Conservation (phyloP, 2,888 invertebrate genomes). For the Coleophora deauratella region DNA sequence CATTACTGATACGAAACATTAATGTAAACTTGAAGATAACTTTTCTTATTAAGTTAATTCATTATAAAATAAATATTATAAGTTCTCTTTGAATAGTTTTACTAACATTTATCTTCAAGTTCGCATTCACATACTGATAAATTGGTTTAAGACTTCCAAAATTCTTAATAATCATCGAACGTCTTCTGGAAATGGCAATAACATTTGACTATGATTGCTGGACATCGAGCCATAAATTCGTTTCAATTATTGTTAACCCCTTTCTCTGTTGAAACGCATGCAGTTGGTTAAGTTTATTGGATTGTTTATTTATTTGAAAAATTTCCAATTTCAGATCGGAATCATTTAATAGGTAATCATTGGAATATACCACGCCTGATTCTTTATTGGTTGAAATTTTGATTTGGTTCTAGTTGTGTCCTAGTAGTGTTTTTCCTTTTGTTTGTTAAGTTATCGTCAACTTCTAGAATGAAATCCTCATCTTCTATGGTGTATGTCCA, state of each 20-base stretch:
- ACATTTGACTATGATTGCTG: conserved; percentile 14
- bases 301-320: conserved; percentile 50
- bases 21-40: conserved; percentile 35
- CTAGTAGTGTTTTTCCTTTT: conserved; percentile 46
- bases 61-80: not conserved
- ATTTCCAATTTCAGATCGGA: conserved; percentile 75
- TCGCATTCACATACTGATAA: conserved; percentile 14
- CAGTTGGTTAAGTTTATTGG: conserved; percentile 26
- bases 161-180: conserved; percentile 16
- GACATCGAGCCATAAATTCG: conserved; percentile 13
- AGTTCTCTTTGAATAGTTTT: not conserved
- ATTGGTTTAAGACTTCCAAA: conserved; percentile 19
- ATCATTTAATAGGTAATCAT: conserved; percentile 74
- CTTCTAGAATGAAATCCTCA: conserved; percentile 43
- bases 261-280: conserved; percentile 33
- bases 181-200: conserved; percentile 18
- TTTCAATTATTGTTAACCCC: conserved; percentile 12
- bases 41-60: too few species aligned
- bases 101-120: conserved; percentile 22
- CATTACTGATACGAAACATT: conserved; percentile 29
- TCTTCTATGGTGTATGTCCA: conserved; percentile 39
- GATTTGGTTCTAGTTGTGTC: conserved; percentile 49
- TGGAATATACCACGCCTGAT: conserved; percentile 47
- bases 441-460: conserved; percentile 35
- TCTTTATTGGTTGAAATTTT: conserved; percentile 31